These are phyloP conservation scores for Labeo catla DNA, from an alignment of 2,113 vertebrate species.

Conservation along the genomic window DNA sequence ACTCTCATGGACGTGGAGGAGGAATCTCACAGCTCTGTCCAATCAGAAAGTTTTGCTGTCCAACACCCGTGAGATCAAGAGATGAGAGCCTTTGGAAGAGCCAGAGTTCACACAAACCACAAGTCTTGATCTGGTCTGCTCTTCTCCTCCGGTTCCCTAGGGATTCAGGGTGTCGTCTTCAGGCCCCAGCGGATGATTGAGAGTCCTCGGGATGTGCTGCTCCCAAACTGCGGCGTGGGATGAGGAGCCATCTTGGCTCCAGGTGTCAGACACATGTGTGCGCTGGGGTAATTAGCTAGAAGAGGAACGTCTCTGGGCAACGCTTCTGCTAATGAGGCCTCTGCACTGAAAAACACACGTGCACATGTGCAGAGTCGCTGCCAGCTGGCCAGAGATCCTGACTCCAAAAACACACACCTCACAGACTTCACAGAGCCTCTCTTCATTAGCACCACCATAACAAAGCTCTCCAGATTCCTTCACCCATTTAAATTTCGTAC, in stretches of 20 bases:
- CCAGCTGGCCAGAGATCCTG: slow-evolving; percentile 63
- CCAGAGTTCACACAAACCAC: not conserved
- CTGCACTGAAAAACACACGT: slow-evolving; percentile 61
- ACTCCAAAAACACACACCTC: slow-evolving; percentile 48
- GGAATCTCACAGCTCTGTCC: not conserved
- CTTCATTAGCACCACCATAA: slow-evolving; percentile 19
- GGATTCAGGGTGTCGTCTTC: not conserved
- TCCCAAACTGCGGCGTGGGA: not conserved
- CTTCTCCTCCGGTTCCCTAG: not conserved
- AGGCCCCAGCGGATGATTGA: slow-evolving; percentile 19
- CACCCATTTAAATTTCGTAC: slow-evolving; percentile 9
- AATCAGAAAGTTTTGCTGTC: not conserved
- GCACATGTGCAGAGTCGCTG: slow-evolving; percentile 62
- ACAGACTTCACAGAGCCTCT: slow-evolving; percentile 35
- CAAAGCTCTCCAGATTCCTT: slow-evolving; percentile 27
- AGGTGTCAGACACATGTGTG: slow-evolving; percentile 75
- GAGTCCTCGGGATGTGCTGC: not conserved
- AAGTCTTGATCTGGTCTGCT: slow-evolving; percentile 17
- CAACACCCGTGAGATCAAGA: not conserved
- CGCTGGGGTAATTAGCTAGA: slow-evolving; percentile 65
- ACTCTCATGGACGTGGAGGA: not conserved
- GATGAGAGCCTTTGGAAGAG: not conserved
- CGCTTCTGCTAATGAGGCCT: slow-evolving; percentile 67
- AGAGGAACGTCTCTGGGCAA: slow-evolving; percentile 60
- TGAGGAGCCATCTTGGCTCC: slow-evolving; percentile 59